phyloP scores from a whole-genome alignment of 1,140 invertebrate species.

The Drosophila tsacasi region DNA sequence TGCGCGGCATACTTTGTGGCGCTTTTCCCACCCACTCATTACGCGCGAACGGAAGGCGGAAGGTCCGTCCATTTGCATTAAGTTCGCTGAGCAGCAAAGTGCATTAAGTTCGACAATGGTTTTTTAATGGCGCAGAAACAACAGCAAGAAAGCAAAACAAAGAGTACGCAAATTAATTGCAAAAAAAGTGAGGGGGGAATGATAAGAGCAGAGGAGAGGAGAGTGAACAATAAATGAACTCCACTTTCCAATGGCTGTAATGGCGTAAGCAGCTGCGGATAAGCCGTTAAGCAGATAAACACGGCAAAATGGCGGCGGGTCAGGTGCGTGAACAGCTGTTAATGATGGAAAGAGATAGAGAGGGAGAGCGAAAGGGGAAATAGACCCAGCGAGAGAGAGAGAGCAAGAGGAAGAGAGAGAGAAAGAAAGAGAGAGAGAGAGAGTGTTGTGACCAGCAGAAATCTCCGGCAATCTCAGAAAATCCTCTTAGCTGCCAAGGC shows the following conservation, averaged over 20 bases:
- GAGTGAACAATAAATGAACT: conserved; percentile 43
- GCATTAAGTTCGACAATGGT: conserved; percentile 52
- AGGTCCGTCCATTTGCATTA: conserved; percentile 42
- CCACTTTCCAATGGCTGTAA: conserved; percentile 34
- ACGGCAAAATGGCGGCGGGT: conserved; percentile 12
- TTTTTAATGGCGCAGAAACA: conserved; percentile 33
- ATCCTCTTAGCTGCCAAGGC: conserved; percentile 48
- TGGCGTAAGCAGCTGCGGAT: conserved; percentile 41
- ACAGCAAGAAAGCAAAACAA: neutral
- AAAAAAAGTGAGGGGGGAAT: neutral
- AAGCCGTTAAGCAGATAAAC: conserved; percentile 54
- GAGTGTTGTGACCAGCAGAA: conserved; percentile 5
- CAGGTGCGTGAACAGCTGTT: conserved; percentile 40
- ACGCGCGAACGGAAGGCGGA: conserved; percentile 12
- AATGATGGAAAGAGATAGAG: neutral
- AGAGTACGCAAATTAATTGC: conserved; percentile 37
- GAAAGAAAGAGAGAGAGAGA: neutral
- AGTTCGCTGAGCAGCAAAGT: conserved; percentile 37
- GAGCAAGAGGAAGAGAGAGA: neutral
- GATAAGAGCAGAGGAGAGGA: too few relatives aligned
- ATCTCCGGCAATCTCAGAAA: conserved; percentile 43
- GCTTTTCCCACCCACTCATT: conserved; percentile 8
- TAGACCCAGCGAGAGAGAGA: neutral
- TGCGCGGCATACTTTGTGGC: conserved; percentile 26
- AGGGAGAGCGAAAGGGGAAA: neutral